These are phyloP conservation scores for Brachyptera putata DNA, from an alignment of 2,888 invertebrate genomes.

Conservation along the genomic window DNA sequence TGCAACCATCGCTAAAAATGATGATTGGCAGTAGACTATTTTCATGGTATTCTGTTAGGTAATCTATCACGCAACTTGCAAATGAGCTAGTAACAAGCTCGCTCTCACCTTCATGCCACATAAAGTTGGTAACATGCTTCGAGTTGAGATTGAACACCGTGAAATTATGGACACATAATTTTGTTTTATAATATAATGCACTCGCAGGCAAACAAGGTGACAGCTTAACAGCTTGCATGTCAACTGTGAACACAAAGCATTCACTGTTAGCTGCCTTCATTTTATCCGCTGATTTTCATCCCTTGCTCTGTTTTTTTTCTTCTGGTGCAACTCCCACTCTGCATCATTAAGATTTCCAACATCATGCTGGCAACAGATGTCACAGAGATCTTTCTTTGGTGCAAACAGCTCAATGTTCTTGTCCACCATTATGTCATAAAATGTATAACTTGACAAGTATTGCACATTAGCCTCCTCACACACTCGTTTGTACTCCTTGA, in stretches of 20 bases:
- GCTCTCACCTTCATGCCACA: slow-evolving; percentile 35
- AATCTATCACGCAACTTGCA: slow-evolving; percentile 33
- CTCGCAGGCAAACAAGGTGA: slow-evolving; percentile 34
- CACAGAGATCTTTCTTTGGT: slow-evolving; percentile 37
- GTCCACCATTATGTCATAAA: slow-evolving; percentile 32
- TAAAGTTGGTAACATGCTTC: slow-evolving; percentile 35
- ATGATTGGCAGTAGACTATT: slow-evolving; percentile 33
- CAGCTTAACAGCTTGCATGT: slow-evolving; percentile 36
- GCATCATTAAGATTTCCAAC: slow-evolving; percentile 35
- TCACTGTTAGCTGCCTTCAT: slow-evolving; percentile 21
- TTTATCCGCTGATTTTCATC: slow-evolving; percentile 33
- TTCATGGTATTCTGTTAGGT: slow-evolving; percentile 25
- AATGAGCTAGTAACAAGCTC: slow-evolving; percentile 34
- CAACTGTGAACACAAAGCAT: slow-evolving; percentile 34
- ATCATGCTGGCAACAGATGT: slow-evolving; percentile 34
- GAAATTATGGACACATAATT: slow-evolving; percentile 38
- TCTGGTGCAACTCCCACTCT: slow-evolving; percentile 31
- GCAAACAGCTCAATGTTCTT: slow-evolving; percentile 33
- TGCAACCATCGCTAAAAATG: slow-evolving; percentile 38
- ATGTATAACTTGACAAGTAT: slow-evolving; percentile 30
- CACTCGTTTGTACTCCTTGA: slow-evolving; percentile 31
- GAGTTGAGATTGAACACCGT: slow-evolving; percentile 36
- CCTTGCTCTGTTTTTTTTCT: slow-evolving; percentile 35
- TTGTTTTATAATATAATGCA: slow-evolving; percentile 37
- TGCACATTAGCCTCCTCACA: slow-evolving; percentile 30